Evolutionary conservation across 2,113 vertebrate species (phyloP), one percentile per base, ranked within the genome.

Genomic region (Platysteira castanea): DNA sequence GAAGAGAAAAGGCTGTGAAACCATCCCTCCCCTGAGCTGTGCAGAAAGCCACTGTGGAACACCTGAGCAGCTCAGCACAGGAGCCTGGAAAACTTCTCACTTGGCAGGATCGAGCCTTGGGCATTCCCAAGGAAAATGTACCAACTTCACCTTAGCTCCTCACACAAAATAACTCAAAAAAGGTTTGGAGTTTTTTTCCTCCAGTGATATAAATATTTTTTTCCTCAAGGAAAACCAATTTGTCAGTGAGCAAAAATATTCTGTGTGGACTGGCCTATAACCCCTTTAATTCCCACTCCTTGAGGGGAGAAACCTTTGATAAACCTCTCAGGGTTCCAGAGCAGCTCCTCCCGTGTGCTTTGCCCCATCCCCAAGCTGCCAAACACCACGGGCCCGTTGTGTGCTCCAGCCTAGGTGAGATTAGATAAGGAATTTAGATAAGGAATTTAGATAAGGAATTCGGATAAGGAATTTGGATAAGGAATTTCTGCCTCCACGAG

Each of bases 401-500:
- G 91, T 89, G 88, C 96, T 95, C 95, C 73, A 90, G 97, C 95
- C 94, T 61, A 97, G 98, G 98, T 97, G 98, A 95, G 89, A 96
- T 96, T 79, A 97, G 98, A 95, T 95, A 91, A 98, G 93, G 75
- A 93, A 84, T 96, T 95, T 84, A n/a, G n/a, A n/a, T n/a, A n/a
- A n/a, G n/a, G n/a, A n/a, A n/a, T n/a, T n/a, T n/a, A n/a, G n/a
- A n/a, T n/a, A n/a, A n/a, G n/a, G n/a, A n/a, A n/a, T n/a, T n/a
- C n/a, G n/a, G n/a, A n/a, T n/a, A n/a, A n/a, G n/a, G n/a, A n/a
- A n/a, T n/a, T 96, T 79, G 97, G 98, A 95, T 95, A 91, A 98
- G 93, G 75, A 93, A 84, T 96, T 95, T 84, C 87, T 98, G 95
- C 95, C 97, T 89, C 96, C 95, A 75, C 54, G 35, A 93, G 97